Conservation (phyloP, 2,888 invertebrate species). For the Augiades crinisus region DNA sequence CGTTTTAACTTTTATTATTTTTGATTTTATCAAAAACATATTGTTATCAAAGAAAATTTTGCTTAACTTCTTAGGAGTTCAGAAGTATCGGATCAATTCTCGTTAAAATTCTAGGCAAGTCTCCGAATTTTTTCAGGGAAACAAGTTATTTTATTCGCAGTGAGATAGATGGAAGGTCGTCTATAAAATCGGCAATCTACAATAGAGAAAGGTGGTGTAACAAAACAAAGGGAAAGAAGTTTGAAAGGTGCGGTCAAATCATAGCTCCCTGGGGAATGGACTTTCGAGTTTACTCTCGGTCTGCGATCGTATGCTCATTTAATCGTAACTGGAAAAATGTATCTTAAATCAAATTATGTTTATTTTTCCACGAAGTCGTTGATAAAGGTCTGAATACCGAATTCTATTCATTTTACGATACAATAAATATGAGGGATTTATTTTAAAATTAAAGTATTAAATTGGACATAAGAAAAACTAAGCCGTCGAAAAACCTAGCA, state of each 20-base stretch:
- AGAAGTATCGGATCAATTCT: neutral
- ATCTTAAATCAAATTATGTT: no score
- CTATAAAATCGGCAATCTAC: conserved; percentile 47
- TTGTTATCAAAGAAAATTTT: no score
- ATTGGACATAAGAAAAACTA: no score
- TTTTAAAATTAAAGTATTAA: no score
- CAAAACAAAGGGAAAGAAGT: conserved; percentile 50
- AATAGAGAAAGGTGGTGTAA: conserved; percentile 40
- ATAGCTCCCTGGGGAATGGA: conserved; percentile 59
- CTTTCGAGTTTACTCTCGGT: conserved; percentile 40
- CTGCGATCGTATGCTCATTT: neutral
- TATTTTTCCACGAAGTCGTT: no score
- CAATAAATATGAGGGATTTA: no score
- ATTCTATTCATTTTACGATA: no score
- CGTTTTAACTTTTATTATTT: no score
- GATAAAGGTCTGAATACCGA: no score
- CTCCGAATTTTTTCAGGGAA: neutral
- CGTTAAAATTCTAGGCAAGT: conserved; percentile 4
- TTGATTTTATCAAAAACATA: no score
- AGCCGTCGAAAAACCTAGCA: no score
- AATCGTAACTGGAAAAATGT: no score
- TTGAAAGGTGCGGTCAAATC: conserved; percentile 66
- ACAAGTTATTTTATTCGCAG: conserved; percentile 5
- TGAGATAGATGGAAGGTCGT: conserved; percentile 11
- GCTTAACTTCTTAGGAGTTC: neutral